A percentile compares a stretch with the other conserved stretches of the same genome.
These are phyloP conservation scores for Protodeltote pygarga DNA, from an alignment of 2,888 invertebrate species.

Conservation along the genomic window DNA sequence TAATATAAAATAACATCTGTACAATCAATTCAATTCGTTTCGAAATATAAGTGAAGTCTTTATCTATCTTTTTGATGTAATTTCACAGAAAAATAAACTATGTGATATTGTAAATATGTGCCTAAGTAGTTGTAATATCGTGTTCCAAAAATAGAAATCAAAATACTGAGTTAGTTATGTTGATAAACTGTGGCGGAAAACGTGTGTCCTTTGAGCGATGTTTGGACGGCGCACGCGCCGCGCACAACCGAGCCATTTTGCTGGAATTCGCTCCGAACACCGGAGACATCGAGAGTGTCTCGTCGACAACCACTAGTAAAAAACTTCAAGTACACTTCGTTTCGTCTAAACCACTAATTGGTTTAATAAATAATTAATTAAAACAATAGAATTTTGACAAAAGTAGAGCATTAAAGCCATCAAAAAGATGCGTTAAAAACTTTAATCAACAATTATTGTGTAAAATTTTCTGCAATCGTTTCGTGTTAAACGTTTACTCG, in stretches of 20 bases:
- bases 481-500: conserved; percentile 39
- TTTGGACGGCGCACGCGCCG: background rate
- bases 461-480: conserved; percentile 49
- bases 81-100: conserved; percentile 57
- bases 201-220: conserved; percentile 3
- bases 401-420: conserved; percentile 64
- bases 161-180: conserved; percentile 33
- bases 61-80: conserved; percentile 35
- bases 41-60: conserved; percentile 42
- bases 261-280: background rate
- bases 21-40: conserved; percentile 49
- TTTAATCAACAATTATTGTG: conserved; percentile 50
- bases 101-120: conserved; percentile 54
- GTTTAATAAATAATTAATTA: conserved; percentile 60
- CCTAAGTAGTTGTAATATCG: conserved; percentile 50
- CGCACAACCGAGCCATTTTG: background rate
- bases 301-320: conserved; percentile 49
- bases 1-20: conserved; percentile 54
- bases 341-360: conserved; percentile 62
- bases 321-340: conserved; percentile 68
- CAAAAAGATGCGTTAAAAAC: conserved; percentile 57
- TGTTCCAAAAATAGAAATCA: conserved; percentile 66
- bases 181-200: conserved; percentile 13
- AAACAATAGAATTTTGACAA: conserved; percentile 73
- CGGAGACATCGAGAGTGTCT: conserved; percentile 16